Evolutionary conservation across 2,113 vertebrate genomes (phyloP).

Genomic region (Myodes glareolus): DNA sequence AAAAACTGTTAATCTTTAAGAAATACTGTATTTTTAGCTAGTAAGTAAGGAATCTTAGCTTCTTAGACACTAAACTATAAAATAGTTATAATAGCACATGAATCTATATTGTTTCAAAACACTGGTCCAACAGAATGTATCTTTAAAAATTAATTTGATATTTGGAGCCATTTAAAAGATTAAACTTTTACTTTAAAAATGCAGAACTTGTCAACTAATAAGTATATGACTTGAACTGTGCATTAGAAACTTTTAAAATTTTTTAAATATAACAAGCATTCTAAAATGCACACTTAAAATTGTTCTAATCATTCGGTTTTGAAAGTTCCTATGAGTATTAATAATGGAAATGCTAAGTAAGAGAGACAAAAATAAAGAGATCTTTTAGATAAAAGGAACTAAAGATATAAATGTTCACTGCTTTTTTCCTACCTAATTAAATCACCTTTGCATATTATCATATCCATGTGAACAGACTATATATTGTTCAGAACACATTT

Average conservation of each 20-base stretch:
- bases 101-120: background rate
- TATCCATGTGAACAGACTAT: background rate
- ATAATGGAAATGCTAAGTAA: background rate
- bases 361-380: background rate
- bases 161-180: background rate
- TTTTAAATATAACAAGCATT: background rate
- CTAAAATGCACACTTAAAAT: background rate
- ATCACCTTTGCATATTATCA: constrained; percentile 27
- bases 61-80: background rate
- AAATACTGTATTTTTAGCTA: background rate
- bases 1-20: background rate
- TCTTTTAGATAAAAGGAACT: background rate
- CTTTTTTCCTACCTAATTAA: constrained; percentile 5
- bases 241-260: background rate
- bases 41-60: background rate
- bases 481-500: constrained; percentile 31
- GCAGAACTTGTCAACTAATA: background rate
- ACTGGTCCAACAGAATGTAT: background rate
- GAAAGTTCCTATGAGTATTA: background rate
- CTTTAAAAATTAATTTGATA: background rate
- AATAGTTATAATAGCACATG: background rate
- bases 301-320: background rate
- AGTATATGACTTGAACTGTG: background rate
- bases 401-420: background rate
- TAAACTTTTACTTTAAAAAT: background rate